Evolutionary conservation across 2,797 vertebrate genomes (phyloP).

Genomic region (Caiman crocodilus): DNA sequence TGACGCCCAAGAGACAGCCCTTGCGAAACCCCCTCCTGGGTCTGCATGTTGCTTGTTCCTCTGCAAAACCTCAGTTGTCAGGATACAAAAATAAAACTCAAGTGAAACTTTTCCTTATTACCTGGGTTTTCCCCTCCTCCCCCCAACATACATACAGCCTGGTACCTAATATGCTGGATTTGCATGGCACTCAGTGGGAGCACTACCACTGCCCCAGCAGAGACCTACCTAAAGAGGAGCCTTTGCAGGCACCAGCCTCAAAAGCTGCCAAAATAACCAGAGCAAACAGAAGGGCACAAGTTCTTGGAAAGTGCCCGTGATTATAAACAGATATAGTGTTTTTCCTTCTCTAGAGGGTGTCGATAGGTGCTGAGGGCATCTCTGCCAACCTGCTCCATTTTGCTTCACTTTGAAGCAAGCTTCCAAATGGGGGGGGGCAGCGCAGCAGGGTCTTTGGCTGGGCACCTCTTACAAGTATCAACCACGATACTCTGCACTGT

Average conservation of each 20-base stretch:
- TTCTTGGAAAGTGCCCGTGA: constrained; percentile 11
- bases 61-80: constrained; percentile 13
- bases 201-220: neutral
- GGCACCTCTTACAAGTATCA: constrained; percentile 45
- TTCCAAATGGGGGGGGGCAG: constrained; percentile 17
- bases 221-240: neutral
- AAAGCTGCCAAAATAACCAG: neutral
- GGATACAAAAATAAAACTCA: constrained; percentile 31
- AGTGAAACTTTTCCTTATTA: constrained; percentile 2
- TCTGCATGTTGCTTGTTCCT: constrained; percentile 6
- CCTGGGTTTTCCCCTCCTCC: neutral
- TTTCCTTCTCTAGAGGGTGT: constrained; percentile 49
- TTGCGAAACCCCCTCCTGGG: constrained; percentile 73
- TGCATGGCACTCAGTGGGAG: neutral
- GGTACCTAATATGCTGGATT: neutral
- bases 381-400: neutral
- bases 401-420: constrained; percentile 40
- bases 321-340: constrained; percentile 29
- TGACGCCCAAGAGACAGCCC: constrained; percentile 80
- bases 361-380: constrained; percentile 47
- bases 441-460: constrained; percentile 43
- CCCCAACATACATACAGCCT: neutral
- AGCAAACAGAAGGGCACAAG: neutral
- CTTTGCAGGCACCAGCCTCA: neutral
- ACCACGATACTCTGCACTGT: constrained; percentile 48